These are phyloP conservation scores for Hyperoplus lanceolatus DNA, from an alignment of 2,797 vertebrate genomes.

Conservation along the genomic window DNA sequence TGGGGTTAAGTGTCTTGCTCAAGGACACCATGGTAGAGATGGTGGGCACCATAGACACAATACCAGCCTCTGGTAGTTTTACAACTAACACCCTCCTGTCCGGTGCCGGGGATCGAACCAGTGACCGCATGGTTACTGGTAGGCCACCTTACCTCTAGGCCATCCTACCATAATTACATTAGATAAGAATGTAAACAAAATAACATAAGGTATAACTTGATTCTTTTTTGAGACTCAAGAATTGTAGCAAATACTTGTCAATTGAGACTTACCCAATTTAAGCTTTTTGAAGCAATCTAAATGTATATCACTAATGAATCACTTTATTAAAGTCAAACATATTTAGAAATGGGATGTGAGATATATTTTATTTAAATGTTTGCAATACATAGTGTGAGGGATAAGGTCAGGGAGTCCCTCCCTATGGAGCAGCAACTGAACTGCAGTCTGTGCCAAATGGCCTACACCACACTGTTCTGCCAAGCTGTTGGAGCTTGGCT, in stretches of 20 bases:
- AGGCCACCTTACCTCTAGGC: too few species aligned
- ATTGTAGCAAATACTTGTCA: not conserved
- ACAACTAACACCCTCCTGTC: too few species aligned
- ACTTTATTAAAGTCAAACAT: not conserved
- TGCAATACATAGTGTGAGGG: constrained; percentile 48
- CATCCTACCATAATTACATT: not conserved
- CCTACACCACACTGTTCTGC: constrained; percentile 84
- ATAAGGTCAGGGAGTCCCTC: constrained; percentile 79
- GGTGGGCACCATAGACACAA: too few species aligned
- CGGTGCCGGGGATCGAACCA: too few species aligned
- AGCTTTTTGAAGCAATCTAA: not conserved
- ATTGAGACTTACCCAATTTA: not conserved
- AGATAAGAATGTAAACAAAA: not conserved
- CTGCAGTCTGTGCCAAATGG: constrained; percentile 82
- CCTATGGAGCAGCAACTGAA: constrained; percentile 74
- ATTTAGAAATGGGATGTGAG: not conserved
- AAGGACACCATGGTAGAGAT: too few species aligned
- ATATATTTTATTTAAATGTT: constrained; percentile 40
- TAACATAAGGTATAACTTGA: not conserved
- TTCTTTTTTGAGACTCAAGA: not conserved
- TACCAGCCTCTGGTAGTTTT: too few species aligned
- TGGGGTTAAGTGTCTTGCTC: too few species aligned
- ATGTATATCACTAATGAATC: not conserved
- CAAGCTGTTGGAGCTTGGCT: constrained; percentile 87
- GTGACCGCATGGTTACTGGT: too few species aligned